phyloP scores from a whole-genome alignment of 2,797 vertebrate species.

The Tiaroga cobitis region DNA sequence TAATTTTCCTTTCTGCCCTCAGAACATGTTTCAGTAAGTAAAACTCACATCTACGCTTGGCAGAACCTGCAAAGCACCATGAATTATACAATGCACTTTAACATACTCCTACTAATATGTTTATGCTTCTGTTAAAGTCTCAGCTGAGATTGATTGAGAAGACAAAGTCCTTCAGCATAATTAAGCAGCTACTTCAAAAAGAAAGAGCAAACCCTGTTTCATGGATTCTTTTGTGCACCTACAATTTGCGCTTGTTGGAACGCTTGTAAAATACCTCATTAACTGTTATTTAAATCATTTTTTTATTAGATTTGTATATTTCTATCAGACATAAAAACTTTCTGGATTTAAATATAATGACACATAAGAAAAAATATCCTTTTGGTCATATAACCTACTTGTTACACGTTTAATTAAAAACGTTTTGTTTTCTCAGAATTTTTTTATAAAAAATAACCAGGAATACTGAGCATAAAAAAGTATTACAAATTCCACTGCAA shows the following conservation, averaged over 20 bases:
- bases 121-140: slow-evolving; percentile 33
- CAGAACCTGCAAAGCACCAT: slow-evolving; percentile 29
- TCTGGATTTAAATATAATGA: not conserved
- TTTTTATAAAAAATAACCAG: not conserved
- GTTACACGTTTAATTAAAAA: not conserved
- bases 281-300: not conserved
- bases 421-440: not conserved
- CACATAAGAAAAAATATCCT: not conserved
- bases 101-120: slow-evolving; percentile 21
- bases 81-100: slow-evolving; percentile 24
- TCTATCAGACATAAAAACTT: not conserved
- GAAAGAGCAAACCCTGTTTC: slow-evolving; percentile 17
- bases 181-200: slow-evolving; percentile 37
- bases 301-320: not conserved
- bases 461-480: not conserved
- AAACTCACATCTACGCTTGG: too few species aligned
- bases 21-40: too few species aligned
- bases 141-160: slow-evolving; percentile 12
- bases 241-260: not conserved
- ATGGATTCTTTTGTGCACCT: not conserved
- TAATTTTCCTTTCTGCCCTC: too few species aligned
- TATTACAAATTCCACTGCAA: not conserved
- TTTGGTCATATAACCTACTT: not conserved
- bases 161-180: slow-evolving; percentile 38
- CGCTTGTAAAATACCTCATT: not conserved